Base-by-base conservation (phyloP, 2,888 invertebrate genomes). In the Luffia ferchaultella region DNA sequence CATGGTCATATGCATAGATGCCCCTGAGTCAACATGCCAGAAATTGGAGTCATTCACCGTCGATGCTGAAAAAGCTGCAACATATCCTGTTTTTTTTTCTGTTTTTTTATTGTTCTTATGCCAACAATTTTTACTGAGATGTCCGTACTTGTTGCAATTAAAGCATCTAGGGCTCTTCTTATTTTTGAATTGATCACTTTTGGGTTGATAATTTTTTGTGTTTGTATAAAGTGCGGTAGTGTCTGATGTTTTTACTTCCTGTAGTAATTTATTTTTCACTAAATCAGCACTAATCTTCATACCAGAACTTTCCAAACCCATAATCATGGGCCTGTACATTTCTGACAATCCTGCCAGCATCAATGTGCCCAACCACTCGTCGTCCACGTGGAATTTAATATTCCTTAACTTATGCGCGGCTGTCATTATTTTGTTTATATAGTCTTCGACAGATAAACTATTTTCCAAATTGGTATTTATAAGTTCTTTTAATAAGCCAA, bases 341-440 rank as follows among this genome's bases (percentile, higher is more conserved):
- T 57, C 56, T 30, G 54, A 56, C 44, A 57, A 12, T 1, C 54
- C 55, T n/a, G 56, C 56, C 45, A 57, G 49, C 53, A 58, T 53
- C 45, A 56, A 45, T 40, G 55, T 56, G 16, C 54, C 54, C 20
- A 55, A 48, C 53, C 55, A 54, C 47, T 55, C 54, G 50, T 57
- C 57, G 16, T 56, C 51, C 0, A 55, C 53, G 49, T 51, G 17
- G 16, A 55, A 55, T 7, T 46, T 45, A 20, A 55, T 55, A 50
- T 54, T 55, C 44, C 54, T 51, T 43, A 54, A 48, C 16, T 55
- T 57, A 19, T 55, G 52, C 20, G 50, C 48, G 1, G 53, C 42
- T 46, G 44, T 43, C 49, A 54, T 53, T 12, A 52, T 52, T 49
- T 52, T 49, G 20, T 52, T 52, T 40, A 52, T 47, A 49, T 54